phyloP scores from a whole-genome alignment of 2,113 vertebrate genomes.

The Oreotragus oreotragus region DNA sequence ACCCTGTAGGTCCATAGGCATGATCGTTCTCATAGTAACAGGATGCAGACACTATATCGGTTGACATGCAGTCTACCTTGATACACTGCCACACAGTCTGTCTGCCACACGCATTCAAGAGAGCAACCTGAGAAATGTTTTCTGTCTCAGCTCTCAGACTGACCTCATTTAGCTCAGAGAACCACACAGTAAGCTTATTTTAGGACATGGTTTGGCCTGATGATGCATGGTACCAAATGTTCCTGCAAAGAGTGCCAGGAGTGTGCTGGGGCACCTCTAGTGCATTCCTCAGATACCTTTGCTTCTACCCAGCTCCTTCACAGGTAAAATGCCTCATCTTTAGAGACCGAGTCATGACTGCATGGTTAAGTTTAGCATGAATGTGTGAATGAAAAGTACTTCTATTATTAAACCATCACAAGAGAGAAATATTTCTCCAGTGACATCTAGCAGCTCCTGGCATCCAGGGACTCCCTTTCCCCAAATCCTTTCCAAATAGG shows the following conservation, averaged over 20 bases:
- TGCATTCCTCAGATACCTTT: background rate
- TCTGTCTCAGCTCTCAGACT: background rate
- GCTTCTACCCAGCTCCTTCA: background rate
- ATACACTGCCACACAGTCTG: no score
- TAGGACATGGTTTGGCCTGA: background rate
- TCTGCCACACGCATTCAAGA: background rate
- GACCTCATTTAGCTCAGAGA: background rate
- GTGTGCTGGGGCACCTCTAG: background rate
- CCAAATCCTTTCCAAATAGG: slow-evolving; percentile 61
- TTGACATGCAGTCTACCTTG: background rate
- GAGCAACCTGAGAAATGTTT: background rate
- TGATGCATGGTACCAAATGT: background rate
- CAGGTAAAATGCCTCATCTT: background rate
- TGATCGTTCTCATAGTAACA: background rate
- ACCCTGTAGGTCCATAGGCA: accelerated
- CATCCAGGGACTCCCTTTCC: slow-evolving; percentile 17
- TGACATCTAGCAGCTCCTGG: slow-evolving; percentile 48
- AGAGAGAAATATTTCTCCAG: slow-evolving; percentile 20
- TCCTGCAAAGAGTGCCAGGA: no score
- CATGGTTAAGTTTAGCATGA: background rate
- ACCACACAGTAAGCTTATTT: background rate
- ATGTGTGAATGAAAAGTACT: background rate
- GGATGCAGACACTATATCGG: accelerated
- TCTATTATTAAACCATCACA: slow-evolving; percentile 40
- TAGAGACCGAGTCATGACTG: background rate